These are phyloP conservation scores for Aegithalos caudatus DNA, from an alignment of 2,113 vertebrate species.

Conservation along the genomic window DNA sequence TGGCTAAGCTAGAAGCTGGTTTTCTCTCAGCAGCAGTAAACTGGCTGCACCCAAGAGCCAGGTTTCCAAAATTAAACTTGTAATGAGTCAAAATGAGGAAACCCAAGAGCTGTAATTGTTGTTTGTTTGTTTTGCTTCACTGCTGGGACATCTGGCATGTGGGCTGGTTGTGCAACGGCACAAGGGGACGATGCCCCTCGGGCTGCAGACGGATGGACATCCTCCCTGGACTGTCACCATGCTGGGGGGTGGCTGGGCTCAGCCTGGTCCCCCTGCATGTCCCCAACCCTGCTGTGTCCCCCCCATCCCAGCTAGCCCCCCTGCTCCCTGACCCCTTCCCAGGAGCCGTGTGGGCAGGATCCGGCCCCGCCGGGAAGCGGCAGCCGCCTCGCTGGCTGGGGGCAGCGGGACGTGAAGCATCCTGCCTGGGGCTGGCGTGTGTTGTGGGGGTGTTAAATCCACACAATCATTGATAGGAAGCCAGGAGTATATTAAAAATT, in stretches of 20 bases:
- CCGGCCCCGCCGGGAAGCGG: rapidly evolving
- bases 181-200: neutral
- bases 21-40: neutral
- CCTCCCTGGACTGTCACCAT: neutral
- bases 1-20: neutral
- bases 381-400: neutral
- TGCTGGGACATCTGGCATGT: constrained; percentile 48
- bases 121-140: constrained; percentile 44
- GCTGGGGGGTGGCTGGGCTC: neutral
- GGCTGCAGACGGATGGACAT: neutral
- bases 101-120: constrained; percentile 53
- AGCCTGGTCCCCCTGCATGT: neutral
- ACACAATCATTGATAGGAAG: neutral
- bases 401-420: neutral
- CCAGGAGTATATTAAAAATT: constrained; percentile 39
- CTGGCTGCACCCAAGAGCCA: neutral
- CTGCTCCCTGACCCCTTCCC: neutral
- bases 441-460: constrained; percentile 15
- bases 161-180: neutral
- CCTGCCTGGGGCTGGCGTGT: neutral
- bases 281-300: rapidly evolving
- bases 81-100: constrained; percentile 43
- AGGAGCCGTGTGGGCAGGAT: neutral
- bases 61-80: constrained; percentile 55
- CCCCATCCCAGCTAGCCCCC: rapidly evolving